Evolutionary conservation across 2,113 vertebrate species (phyloP).

Genomic region (Thunnus thynnus): DNA sequence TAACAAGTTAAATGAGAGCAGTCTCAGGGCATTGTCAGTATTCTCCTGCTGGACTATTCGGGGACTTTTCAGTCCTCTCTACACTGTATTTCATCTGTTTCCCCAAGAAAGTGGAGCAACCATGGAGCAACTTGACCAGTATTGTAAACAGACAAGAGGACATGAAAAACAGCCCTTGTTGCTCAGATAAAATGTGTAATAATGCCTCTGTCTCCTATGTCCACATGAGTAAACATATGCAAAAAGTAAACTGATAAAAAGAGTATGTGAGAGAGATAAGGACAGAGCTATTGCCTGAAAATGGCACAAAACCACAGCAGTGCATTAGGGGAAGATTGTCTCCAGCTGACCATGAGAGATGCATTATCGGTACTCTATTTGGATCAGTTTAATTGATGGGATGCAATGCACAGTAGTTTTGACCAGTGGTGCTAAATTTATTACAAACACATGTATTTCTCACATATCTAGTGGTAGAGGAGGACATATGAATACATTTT

Average conservation of each 20-base stretch:
- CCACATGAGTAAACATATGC: neutral
- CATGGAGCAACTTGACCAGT: neutral
- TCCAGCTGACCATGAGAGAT: conserved; percentile 35
- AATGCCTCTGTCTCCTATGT: neutral
- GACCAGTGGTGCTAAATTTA: neutral
- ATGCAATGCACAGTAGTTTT: conserved; percentile 14
- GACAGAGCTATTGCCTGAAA: neutral
- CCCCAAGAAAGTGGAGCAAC: conserved; percentile 1
- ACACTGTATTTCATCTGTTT: conserved; percentile 2
- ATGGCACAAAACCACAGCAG: neutral
- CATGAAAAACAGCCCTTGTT: conserved; percentile 9
- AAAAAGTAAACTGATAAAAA: neutral
- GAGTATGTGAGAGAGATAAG: neutral
- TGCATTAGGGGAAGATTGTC: conserved; percentile 23
- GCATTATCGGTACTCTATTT: conserved; percentile 8
- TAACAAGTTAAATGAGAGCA: neutral
- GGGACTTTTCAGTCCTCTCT: neutral
- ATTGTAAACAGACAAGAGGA: conserved; percentile 4
- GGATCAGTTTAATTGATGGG: conserved; percentile 8
- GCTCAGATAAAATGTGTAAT: conserved; percentile 16
- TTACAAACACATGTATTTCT: conserved; percentile 25
- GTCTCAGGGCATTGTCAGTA: neutral
- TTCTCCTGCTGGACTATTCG: conserved; percentile 13
- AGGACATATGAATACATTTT: neutral
- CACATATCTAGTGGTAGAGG: neutral